Conservation (phyloP, 2,797 vertebrate genomes). For the Gymnothorax reevesii region DNA sequence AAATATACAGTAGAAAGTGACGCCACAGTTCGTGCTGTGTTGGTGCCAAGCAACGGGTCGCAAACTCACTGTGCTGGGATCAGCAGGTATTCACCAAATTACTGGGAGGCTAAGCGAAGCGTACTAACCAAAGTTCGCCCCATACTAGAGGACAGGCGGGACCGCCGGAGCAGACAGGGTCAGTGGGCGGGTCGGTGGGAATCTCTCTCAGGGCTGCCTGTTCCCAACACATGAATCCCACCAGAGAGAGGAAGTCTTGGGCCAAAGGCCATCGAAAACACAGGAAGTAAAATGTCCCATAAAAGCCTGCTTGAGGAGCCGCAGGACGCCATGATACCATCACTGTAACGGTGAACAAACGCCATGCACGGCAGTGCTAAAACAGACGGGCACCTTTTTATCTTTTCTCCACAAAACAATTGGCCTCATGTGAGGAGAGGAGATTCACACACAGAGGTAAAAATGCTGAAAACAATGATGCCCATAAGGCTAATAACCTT, state of each 20-base stretch:
- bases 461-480: neutral
- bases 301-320: conserved; percentile 75
- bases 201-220: conserved; percentile 59
- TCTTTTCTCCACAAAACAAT: neutral
- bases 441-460: neutral
- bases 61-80: conserved; percentile 32
- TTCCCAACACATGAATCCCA: conserved; percentile 78
- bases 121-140: neutral
- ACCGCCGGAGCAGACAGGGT: conserved; percentile 55
- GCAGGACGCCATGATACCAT: conserved; percentile 1
- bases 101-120: conserved; percentile 33
- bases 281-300: conserved; percentile 63
- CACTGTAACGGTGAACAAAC: neutral
- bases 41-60: neutral
- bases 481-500: neutral
- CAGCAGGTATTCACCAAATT: conserved; percentile 55
- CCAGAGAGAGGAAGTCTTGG: conserved; percentile 64
- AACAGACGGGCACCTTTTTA: neutral
- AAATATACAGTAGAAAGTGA: conserved; percentile 50
- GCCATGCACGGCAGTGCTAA: neutral
- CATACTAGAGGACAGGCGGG: conserved; percentile 8
- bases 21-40: conserved; percentile 54
- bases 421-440: neutral
- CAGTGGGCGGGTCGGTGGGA: conserved; percentile 61
- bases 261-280: neutral